A percentile compares a stretch with the other conserved stretches of the same genome.
Conservation (phyloP, 2,797 vertebrate genomes). For the Centroberyx gerrardi region DNA sequence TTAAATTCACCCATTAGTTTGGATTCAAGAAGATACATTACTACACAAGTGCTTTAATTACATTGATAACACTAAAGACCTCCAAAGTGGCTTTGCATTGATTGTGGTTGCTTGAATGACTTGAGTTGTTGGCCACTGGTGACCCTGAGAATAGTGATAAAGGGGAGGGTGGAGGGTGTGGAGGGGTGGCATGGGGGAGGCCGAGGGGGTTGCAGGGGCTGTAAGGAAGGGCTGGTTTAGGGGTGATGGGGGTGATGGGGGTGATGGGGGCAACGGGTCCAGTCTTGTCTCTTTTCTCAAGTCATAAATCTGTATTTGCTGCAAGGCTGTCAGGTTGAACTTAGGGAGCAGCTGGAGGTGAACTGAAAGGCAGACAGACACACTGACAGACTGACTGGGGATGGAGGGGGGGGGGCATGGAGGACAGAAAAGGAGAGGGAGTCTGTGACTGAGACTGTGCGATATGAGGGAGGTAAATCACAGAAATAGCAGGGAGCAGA, state of each 20-base stretch:
- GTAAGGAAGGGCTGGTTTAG: conserved; percentile 31
- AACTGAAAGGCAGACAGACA: conserved; percentile 69
- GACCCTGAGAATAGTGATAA: conserved; percentile 66
- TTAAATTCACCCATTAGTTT: conserved; percentile 59
- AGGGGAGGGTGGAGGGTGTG: conserved; percentile 18
- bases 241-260: conserved; percentile 39
- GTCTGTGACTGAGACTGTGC: conserved; percentile 36
- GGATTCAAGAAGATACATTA: background rate
- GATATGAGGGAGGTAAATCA: conserved; percentile 53
- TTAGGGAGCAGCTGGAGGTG: conserved; percentile 75
- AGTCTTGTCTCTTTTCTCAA: conserved; percentile 66
- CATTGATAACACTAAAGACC: conserved; percentile 67
- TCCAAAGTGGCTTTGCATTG: conserved; percentile 75
- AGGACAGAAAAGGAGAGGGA: conserved; percentile 41
- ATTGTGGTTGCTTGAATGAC: conserved; percentile 72
- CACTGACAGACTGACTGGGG: conserved; percentile 51
- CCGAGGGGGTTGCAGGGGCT: conserved; percentile 3
- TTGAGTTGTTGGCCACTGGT: conserved; percentile 69
- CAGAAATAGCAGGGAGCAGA: conserved; percentile 48
- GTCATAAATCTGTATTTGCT: conserved; percentile 75
- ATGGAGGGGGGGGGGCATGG: conserved; percentile 37
- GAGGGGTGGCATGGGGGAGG: background rate
- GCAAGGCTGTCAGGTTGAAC: conserved; percentile 61
- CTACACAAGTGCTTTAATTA: conserved; percentile 57
- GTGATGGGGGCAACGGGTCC: conserved; percentile 40